Evolutionary conservation across 2,888 invertebrate species (phyloP).

Genomic region (Microctonus hyperodae): DNA sequence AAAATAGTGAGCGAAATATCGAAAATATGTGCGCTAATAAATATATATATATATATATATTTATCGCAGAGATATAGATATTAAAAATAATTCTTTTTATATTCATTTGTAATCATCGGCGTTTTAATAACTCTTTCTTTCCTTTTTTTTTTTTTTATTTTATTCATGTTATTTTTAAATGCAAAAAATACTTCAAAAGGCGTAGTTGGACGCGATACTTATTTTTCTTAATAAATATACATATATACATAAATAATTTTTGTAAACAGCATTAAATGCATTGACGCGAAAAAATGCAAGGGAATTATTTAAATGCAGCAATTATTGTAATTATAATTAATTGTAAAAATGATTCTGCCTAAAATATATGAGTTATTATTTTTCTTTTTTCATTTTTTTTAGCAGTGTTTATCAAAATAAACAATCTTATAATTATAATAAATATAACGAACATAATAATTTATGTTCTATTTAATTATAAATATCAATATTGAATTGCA

Average conservation of each 20-base stretch:
- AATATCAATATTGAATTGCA: neutral
- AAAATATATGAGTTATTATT: no score
- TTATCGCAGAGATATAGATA: neutral
- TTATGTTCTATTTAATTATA: neutral
- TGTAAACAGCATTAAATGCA: neutral
- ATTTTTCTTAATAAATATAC: slow-evolving; percentile 2
- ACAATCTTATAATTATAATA: neutral
- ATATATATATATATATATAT: neutral
- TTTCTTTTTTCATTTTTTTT: no score
- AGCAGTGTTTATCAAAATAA: no score
- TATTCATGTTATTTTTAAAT: slow-evolving; percentile 9
- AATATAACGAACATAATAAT: neutral
- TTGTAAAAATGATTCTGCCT: no score
- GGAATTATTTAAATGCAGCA: no score
- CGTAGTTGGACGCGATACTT: slow-evolving; percentile 16
- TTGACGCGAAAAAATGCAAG: neutral
- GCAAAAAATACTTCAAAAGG: slow-evolving; percentile 24
- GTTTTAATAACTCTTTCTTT: neutral
- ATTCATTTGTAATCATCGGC: neutral
- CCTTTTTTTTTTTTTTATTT: slow-evolving; percentile 9
- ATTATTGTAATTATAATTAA: no score
- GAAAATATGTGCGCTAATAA: neutral
- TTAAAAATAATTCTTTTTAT: neutral
- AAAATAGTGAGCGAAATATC: neutral
- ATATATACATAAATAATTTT: slow-evolving; percentile 11